phyloP scores from a whole-genome alignment of 2,888 invertebrate genomes.

The Epirrhoe alternata region DNA sequence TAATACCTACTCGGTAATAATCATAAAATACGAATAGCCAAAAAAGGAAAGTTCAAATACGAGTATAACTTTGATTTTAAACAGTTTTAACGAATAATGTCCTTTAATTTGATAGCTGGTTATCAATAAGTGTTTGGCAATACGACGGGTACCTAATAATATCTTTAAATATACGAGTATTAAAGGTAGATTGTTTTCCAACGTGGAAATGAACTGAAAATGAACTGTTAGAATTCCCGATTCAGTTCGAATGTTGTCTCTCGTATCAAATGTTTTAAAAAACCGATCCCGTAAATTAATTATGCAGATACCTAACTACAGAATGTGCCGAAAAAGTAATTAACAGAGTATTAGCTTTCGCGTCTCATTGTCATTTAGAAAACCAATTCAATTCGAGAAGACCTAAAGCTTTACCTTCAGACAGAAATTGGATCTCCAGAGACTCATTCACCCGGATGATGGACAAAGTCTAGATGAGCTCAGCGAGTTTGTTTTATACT shows the following conservation, averaged over 20 bases:
- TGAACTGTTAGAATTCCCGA: not conserved
- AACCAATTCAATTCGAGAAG: not conserved
- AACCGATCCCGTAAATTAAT: too few relatives aligned
- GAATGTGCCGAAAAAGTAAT: not conserved
- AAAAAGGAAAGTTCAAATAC: too few relatives aligned
- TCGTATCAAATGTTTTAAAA: too few relatives aligned
- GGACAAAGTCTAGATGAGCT: not conserved
- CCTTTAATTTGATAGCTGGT: too few relatives aligned
- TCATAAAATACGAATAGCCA: too few relatives aligned
- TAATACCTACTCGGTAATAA: too few relatives aligned
- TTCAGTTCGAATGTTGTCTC: not conserved
- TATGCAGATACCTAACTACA: not conserved
- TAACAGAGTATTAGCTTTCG: not conserved
- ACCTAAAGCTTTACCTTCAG: not conserved
- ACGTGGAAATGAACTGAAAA: not conserved
- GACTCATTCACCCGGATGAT: not conserved
- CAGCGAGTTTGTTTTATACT: slow-evolving; percentile 7
- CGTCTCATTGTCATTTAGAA: not conserved
- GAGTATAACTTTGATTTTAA: too few relatives aligned
- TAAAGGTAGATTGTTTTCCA: too few relatives aligned
- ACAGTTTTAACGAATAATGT: too few relatives aligned
- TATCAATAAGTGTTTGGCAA: too few relatives aligned
- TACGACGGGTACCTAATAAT: too few relatives aligned
- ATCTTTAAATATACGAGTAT: too few relatives aligned
- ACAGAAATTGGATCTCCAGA: not conserved